Conservation (phyloP, 2,888 invertebrate species). For the Rotaria socialis region DNA sequence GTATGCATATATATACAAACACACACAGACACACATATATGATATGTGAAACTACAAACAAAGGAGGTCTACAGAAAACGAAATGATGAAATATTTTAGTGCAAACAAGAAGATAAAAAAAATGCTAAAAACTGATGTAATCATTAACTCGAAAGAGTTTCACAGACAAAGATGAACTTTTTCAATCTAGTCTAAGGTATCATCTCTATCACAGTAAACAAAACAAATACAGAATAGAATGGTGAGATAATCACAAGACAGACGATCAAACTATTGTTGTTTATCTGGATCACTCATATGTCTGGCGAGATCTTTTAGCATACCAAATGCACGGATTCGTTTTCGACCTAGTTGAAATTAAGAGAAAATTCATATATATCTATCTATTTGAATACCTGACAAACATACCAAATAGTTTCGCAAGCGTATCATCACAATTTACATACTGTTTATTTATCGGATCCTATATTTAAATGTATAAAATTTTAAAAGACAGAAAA, state of each 20-base stretch:
- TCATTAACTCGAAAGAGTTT: too few species aligned
- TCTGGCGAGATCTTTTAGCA: slow-evolving; percentile 17
- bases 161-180: too few species aligned
- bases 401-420: slow-evolving; percentile 19
- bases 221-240: background rate
- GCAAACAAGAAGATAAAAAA: too few species aligned
- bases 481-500: background rate
- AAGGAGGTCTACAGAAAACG: background rate
- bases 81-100: background rate
- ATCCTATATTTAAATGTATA: background rate
- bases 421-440: slow-evolving; percentile 12
- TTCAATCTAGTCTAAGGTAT: too few species aligned
- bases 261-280: background rate
- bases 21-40: background rate
- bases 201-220: background rate
- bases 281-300: slow-evolving; percentile 33
- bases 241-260: background rate
- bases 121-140: too few species aligned
- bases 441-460: background rate
- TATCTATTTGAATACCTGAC: too few species aligned
- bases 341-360: background rate
- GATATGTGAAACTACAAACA: background rate
- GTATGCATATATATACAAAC: background rate
- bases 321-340: slow-evolving; percentile 33
- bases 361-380: background rate